Percentiles rank a stretch among this genome's conserved stretches.
These are phyloP conservation scores for Salvator merianae DNA, from an alignment of 2,113 vertebrate genomes.

Conservation along the genomic window DNA sequence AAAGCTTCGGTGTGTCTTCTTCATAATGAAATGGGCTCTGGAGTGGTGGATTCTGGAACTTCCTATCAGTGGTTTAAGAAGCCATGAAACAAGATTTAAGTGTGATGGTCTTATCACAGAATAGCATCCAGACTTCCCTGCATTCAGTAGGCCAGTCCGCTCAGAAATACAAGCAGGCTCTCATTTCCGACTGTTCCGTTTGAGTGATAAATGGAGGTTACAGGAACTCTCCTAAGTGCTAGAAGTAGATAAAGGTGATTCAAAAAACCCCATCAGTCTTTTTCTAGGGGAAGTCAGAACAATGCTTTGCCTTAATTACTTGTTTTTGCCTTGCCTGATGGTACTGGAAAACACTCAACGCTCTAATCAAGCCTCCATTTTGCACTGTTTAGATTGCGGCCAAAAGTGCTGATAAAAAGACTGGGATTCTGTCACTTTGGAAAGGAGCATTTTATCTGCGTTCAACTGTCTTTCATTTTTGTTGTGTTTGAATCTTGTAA, in stretches of 20 bases:
- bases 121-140: neutral
- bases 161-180: neutral
- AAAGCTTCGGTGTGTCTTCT: neutral
- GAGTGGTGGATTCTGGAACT: neutral
- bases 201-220: neutral
- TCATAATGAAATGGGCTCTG: neutral
- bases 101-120: neutral
- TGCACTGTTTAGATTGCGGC: slow-evolving; percentile 10
- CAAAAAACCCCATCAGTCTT: neutral
- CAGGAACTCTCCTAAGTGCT: neutral
- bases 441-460: neutral
- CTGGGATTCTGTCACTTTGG: neutral
- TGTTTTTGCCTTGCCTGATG: neutral
- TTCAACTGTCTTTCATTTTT: neutral
- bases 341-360: slow-evolving; percentile 37
- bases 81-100: neutral
- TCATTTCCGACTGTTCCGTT: neutral
- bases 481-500: neutral
- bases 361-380: slow-evolving; percentile 37
- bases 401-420: neutral
- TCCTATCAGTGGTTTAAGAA: neutral
- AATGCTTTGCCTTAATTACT: slow-evolving; percentile 15
- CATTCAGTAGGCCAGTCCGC: neutral
- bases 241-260: slow-evolving; percentile 34
- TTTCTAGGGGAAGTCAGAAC: slow-evolving; percentile 46